Conservation (phyloP, 2,888 invertebrate species). For the Pycnomerus fuliginosus region DNA sequence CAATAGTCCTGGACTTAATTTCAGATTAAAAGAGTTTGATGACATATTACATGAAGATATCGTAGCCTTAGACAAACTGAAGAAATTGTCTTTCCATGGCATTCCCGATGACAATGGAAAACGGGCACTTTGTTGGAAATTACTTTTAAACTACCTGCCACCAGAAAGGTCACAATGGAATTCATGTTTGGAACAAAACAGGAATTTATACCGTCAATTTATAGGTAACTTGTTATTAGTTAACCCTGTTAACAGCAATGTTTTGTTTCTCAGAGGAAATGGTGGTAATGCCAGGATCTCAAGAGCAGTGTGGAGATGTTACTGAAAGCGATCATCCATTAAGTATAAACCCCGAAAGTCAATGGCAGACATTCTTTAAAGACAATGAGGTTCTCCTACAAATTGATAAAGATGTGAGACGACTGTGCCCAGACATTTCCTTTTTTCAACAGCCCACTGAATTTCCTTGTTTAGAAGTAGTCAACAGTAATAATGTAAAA, state of each 20-base stretch:
- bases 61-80: slow-evolving; percentile 68
- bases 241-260: not conserved
- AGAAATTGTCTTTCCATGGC: slow-evolving; percentile 77
- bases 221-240: slow-evolving; percentile 61
- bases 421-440: slow-evolving; percentile 93
- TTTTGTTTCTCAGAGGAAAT: slow-evolving; percentile 69
- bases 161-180: slow-evolving; percentile 67
- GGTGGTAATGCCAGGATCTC: slow-evolving; percentile 77
- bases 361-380: slow-evolving; percentile 94
- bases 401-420: slow-evolving; percentile 95
- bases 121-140: slow-evolving; percentile 84
- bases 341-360: slow-evolving; percentile 91
- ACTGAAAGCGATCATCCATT: slow-evolving; percentile 82
- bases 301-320: slow-evolving; percentile 60
- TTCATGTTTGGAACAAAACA: slow-evolving; percentile 68
- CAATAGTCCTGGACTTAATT: slow-evolving; percentile 40
- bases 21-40: slow-evolving; percentile 79
- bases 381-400: slow-evolving; percentile 97
- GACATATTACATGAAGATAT: slow-evolving; percentile 68
- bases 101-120: slow-evolving; percentile 85
- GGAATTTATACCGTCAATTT: slow-evolving; percentile 78
- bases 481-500: slow-evolving; percentile 78
- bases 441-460: slow-evolving; percentile 96
- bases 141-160: slow-evolving; percentile 84
- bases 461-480: slow-evolving; percentile 80